Percentiles rank a stretch among this genome's conserved stretches.
Conservation (phyloP, 2,797 vertebrate species). For the Phrynocephalus vlangalii region DNA sequence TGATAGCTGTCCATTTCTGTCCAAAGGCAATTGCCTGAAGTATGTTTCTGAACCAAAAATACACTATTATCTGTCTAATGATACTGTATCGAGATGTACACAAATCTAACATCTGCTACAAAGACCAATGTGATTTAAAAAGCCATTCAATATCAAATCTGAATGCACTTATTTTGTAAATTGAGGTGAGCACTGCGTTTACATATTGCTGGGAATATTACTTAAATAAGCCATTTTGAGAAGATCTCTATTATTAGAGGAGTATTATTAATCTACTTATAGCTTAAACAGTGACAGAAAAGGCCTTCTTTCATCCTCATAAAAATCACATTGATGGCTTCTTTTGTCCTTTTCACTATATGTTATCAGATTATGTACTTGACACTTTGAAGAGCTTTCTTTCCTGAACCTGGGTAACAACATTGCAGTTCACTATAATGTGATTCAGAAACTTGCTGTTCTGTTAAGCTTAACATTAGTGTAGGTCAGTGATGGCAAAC, state of each 20-base stretch:
- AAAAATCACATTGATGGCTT: constrained; percentile 44
- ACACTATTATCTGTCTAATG: background rate
- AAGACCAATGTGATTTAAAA: background rate
- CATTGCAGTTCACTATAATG: constrained; percentile 47
- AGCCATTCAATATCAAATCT: constrained; percentile 21
- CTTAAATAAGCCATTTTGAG: constrained; percentile 54
- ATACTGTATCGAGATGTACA: background rate
- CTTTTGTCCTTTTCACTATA: constrained; percentile 47
- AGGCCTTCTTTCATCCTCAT: constrained; percentile 30
- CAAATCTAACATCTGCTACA: background rate
- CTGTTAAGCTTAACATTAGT: constrained; percentile 66
- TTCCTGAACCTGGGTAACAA: constrained; percentile 55
- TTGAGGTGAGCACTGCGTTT: constrained; percentile 37
- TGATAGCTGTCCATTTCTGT: background rate
- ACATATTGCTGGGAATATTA: constrained; percentile 24
- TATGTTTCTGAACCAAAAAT: background rate
- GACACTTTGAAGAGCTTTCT: background rate
- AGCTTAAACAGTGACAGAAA: constrained; percentile 45
- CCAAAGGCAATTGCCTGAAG: background rate
- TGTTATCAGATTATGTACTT: constrained; percentile 60
- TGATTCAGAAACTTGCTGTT: constrained; percentile 46
- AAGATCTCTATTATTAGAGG: constrained; percentile 52
- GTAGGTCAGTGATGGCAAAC: constrained; percentile 21
- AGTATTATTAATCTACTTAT: constrained; percentile 70
- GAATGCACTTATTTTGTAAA: constrained; percentile 46